Conservation (phyloP, 2,113 vertebrate species). For the zebrafish (Danio rerio) region GRCz12tu NC_133189.1:3223501-3224000, state of each 20-base stretch:
- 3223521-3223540: no score
- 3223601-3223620: background rate
- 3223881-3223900: background rate
- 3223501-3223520: no score
- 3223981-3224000: constrained; percentile 8
- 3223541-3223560: no score
- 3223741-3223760: background rate
- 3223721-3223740: background rate
- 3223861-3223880: background rate
- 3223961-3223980: background rate
- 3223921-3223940: background rate
- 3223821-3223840: background rate
- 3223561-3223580: no score
- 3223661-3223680: background rate
- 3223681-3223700: background rate
- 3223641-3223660: background rate
- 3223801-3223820: background rate
- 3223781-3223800: background rate
- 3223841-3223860: background rate
- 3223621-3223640: background rate
- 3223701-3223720: background rate
- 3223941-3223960: background rate
- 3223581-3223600: no score
- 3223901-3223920: background rate
- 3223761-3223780: constrained; percentile 8